Conservation (phyloP, 2,113 vertebrate genomes). For the Hemicordylus capensis region DNA sequence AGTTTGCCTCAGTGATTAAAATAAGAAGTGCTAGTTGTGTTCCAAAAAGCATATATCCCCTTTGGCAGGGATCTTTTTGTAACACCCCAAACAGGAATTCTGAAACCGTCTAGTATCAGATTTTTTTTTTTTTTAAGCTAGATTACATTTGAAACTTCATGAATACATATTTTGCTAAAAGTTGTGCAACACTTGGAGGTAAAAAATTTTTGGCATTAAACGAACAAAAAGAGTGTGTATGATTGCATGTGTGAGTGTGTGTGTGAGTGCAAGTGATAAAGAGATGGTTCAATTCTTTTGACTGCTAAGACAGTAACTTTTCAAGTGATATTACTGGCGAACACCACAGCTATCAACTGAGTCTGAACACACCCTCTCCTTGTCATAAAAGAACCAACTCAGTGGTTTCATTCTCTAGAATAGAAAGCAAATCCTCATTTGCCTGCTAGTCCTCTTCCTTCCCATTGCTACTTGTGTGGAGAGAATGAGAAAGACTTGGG, state of each 20-base stretch:
- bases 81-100: constrained; percentile 17
- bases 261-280: too few relatives aligned
- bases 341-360: not conserved
- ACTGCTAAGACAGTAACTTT: too few relatives aligned
- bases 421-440: too few relatives aligned
- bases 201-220: constrained; percentile 57
- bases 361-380: not conserved
- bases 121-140: too few relatives aligned
- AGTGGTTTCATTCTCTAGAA: not conserved
- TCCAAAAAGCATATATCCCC: constrained; percentile 60
- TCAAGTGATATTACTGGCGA: not conserved
- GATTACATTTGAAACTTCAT: constrained; percentile 60
- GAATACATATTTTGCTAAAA: constrained; percentile 59
- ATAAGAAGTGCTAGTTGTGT: constrained; percentile 54
- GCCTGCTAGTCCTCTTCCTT: not conserved
- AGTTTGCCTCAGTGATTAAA: constrained; percentile 62
- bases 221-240: too few relatives aligned
- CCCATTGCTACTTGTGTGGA: not conserved
- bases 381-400: not conserved
- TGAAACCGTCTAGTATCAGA: constrained; percentile 36
- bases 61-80: constrained; percentile 51
- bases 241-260: too few relatives aligned
- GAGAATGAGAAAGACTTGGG: not conserved
- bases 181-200: constrained; percentile 47
- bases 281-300: too few relatives aligned